These are phyloP conservation scores for Odocoileus hemionus DNA, from an alignment of 2,113 vertebrate species.

Conservation along the genomic window DNA sequence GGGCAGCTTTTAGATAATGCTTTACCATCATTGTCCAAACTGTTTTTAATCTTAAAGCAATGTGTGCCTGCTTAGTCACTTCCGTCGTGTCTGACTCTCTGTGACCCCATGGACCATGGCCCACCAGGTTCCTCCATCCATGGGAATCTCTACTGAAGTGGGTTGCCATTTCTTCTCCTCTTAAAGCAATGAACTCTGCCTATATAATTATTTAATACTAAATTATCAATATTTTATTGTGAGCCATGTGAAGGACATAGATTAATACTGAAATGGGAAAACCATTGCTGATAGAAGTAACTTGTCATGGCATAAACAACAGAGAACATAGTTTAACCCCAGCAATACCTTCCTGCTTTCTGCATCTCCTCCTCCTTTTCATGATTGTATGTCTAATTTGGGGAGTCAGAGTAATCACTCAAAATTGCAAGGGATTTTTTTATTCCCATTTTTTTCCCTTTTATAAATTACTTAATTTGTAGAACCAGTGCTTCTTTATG, in stretches of 20 bases:
- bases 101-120: neutral
- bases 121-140: neutral
- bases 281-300: neutral
- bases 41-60: neutral
- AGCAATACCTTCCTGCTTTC: neutral
- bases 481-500: neutral
- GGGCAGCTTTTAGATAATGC: neutral
- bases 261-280: neutral
- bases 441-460: neutral
- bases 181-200: neutral
- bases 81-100: neutral
- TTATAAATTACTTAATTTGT: neutral
- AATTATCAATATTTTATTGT: neutral
- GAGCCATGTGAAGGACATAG: neutral
- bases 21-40: neutral
- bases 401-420: neutral
- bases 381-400: neutral
- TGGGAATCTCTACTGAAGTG: neutral
- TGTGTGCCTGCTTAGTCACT: neutral
- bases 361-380: neutral
- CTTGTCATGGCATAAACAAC: neutral
- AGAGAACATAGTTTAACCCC: neutral
- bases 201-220: constrained; percentile 10
- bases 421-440: neutral
- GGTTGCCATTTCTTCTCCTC: neutral